A percentile compares a stretch with the other conserved stretches of the same genome.
Conservation (phyloP, 2,113 vertebrate genomes). For the Sprattus sprattus region DNA sequence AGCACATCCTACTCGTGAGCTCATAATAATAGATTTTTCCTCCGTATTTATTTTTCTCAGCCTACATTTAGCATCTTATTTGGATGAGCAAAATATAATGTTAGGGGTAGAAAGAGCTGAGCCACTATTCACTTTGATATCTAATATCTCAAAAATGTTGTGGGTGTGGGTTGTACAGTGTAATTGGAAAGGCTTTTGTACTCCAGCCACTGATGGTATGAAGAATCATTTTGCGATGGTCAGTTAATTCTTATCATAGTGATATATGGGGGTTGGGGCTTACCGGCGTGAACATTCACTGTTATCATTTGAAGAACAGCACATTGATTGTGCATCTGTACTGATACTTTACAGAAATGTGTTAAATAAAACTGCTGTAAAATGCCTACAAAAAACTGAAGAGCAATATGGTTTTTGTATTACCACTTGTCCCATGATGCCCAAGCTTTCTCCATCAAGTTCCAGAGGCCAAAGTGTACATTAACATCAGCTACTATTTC, state of each 20-base stretch:
- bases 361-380: neutral
- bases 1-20: neutral
- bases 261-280: neutral
- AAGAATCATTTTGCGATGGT: neutral
- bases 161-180: neutral
- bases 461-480: neutral
- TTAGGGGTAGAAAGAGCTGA: neutral
- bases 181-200: conserved; percentile 2
- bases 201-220: neutral
- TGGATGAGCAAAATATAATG: conserved; percentile 5
- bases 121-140: neutral
- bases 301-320: conserved; percentile 8
- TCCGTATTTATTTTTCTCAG: neutral
- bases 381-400: neutral
- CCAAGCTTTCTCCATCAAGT: too few relatives aligned
- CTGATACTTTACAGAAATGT: conserved; percentile 1
- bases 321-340: conserved; percentile 17
- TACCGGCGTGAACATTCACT: neutral
- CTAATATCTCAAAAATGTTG: neutral
- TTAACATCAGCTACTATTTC: neutral
- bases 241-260: neutral
- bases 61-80: neutral
- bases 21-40: neutral
- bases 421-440: neutral
- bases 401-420: neutral